Base-by-base conservation (phyloP, 1,140 invertebrate species). In the Lutraria rhynchaena region DNA sequence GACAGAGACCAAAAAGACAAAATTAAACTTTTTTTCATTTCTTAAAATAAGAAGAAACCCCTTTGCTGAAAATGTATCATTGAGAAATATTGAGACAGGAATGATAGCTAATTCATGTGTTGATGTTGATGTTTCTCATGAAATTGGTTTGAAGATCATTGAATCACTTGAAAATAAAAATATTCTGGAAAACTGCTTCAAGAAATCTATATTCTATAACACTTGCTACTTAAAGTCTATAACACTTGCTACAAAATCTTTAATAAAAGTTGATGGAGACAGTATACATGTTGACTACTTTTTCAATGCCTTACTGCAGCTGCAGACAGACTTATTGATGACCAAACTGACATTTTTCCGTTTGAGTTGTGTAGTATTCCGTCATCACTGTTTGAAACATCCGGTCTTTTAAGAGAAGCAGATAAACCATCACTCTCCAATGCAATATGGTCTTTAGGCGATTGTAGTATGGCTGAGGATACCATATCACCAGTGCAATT, bases 41-140 rank as follows among this genome's bases (percentile, higher is more conserved):
- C n/a, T n/a, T 61, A 27, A 29, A 29, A 33, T 4, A 27, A n/a
- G n/a, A 61, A 61, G 63, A 67, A 67, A 67, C 24, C 63, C 63
- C 3, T 37, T 67, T 22, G 11, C 11, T 37, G 33, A 46, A 19
- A 19, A 37, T 27, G 33, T 11, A 13, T 3, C 33, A n/a, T 27
- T 67, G 22, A 41, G 63, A 37, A 67, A 46, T 29, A 67, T 67
- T 5, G 63, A 41, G 19, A 41, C 63, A 19, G 63, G 63, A 22
- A n/a, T 37, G 15, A 22, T 41, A 3, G 63, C 31, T 22, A 17
- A 67, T 3, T 4, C 3, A 9, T 19, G 3, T 15, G 63, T 67
- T 3, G 11, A 37, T 33, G 58, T 61, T 27, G 58, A 61, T n/a
- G 13, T 4, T 7, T 13, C 58, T 27, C 3, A 27, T 27, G 5